Conservation (phyloP, 2,888 invertebrate species). For the Micoletzkya japonica region DNA sequence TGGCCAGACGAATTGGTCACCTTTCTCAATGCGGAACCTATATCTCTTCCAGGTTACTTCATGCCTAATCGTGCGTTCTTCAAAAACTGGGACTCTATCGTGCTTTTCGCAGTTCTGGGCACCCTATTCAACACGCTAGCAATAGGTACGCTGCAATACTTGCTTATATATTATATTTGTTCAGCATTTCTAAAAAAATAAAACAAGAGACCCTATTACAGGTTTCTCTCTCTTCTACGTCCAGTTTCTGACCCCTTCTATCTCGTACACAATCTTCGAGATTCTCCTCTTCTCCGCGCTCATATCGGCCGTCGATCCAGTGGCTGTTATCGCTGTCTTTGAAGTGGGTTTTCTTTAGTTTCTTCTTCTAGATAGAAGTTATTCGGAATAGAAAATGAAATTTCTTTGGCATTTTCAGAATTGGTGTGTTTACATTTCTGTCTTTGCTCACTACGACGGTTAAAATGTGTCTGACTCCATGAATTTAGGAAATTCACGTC, state of each 20-base stretch:
- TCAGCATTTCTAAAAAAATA: too few relatives aligned
- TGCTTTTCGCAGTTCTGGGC: slow-evolving; percentile 85
- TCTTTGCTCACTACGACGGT: too few relatives aligned
- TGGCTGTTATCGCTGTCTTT: slow-evolving; percentile 30
- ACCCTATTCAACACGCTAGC: slow-evolving; percentile 88
- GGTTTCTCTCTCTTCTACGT: background rate
- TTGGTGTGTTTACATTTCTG: too few relatives aligned
- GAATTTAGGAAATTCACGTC: slow-evolving; percentile 75
- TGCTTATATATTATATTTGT: slow-evolving; percentile 33
- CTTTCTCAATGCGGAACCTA: background rate
- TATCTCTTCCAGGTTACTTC: slow-evolving; percentile 77
- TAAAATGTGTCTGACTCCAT: too few relatives aligned
- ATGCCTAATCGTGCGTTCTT: slow-evolving; percentile 98
- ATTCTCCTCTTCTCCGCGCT: background rate
- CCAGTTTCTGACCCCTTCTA: background rate
- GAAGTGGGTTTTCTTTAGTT: too few relatives aligned
- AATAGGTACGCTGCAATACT: slow-evolving; percentile 53
- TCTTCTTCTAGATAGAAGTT: too few relatives aligned
- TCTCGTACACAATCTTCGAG: background rate
- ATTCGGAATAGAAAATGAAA: too few relatives aligned
- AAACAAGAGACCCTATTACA: background rate
- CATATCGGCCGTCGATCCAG: slow-evolving; percentile 11
- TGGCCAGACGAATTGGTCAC: background rate
- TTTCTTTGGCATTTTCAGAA: too few relatives aligned
- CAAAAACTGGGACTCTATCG: slow-evolving; percentile 91